Evolutionary conservation across 2,888 invertebrate species (phyloP), one percentile per base, ranked within the genome.

Genomic region (Amphipyra tragopoginis): DNA sequence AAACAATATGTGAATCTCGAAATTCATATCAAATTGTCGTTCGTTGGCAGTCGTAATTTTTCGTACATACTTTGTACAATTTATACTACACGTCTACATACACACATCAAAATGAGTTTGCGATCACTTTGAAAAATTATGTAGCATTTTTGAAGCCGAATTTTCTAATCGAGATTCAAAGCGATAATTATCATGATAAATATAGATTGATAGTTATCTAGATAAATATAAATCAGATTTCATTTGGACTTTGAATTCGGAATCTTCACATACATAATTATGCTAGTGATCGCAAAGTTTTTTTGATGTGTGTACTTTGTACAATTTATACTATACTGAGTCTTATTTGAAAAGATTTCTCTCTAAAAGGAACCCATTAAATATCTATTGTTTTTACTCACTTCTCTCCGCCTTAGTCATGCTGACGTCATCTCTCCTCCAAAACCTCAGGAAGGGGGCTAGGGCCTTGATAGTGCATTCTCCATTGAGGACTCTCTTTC

Each of bases 361-460:
- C 2, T 5, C 29, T 8, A 29, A 49, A 62, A 52, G 0, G 9
- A 15, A 40, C 21, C 45, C 38, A 29, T 10, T 36, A 40, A 51
- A 51, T 9, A 55, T 34, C 11, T 48, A 21, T n/a, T 3, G 21
- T 21, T 21, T 57, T 90, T 96, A 77, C 77, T 96, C 90, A 97
- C 97, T 97, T 94, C 97, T 95, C 91, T 97, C 97, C 60, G 97
- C 96, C 88, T 97, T 97, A 21, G 97, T 96, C 96, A 97, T 97
- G 91, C 96, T 97, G 88, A 96, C 96, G 74, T 97, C 96, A 75
- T 96, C 96, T 73, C 96, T 95, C 65, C 96, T 95, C 95, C 97
- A 97, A 82, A 96, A 96, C 79, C 95, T 96, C 74, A 97, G 95
- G 82, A 97, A 95, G 0, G 96, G 96, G 79, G 96, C 95, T 79